A percentile compares a stretch with the other conserved stretches of the same genome.
Conservation (phyloP, 2,888 invertebrate genomes). For the Sinelater perroti region DNA sequence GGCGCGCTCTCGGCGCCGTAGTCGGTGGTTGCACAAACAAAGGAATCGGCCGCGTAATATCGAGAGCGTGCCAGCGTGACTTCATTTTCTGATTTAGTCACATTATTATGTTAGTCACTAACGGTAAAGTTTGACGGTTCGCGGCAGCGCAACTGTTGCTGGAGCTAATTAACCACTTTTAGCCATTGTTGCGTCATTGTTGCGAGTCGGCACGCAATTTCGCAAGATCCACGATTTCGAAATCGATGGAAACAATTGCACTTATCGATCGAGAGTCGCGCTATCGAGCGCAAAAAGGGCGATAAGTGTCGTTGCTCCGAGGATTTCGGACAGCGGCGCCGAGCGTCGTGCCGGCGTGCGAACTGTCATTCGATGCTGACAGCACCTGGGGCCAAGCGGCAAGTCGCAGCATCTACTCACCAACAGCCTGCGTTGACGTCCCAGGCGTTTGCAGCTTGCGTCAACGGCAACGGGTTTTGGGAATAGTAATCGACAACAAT, state of each 20-base stretch:
- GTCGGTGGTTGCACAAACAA: slow-evolving; percentile 19
- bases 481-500: slow-evolving; percentile 14
- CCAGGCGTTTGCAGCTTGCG: neutral
- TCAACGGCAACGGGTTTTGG: neutral
- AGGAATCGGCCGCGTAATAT: slow-evolving; percentile 23
- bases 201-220: slow-evolving; percentile 26
- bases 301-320: slow-evolving; percentile 29
- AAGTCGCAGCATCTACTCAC: slow-evolving; percentile 25
- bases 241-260: slow-evolving; percentile 7
- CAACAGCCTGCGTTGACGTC: slow-evolving; percentile 6
- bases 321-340: too few species aligned
- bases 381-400: slow-evolving; percentile 32
- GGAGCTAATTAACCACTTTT: slow-evolving; percentile 41
- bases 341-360: slow-evolving; percentile 44
- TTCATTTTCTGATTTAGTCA: slow-evolving; percentile 39
- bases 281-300: slow-evolving; percentile 3
- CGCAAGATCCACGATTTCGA: slow-evolving; percentile 16
- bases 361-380: slow-evolving; percentile 50
- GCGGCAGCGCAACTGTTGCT: slow-evolving; percentile 43
- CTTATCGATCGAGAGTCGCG: neutral
- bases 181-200: slow-evolving; percentile 43
- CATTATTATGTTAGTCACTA: slow-evolving; percentile 40
- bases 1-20: too few species aligned
- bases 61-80: slow-evolving; percentile 29
- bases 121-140: slow-evolving; percentile 42